Evolutionary conservation across 2,113 vertebrate genomes (phyloP).

Genomic region (Bufo gargarizans): DNA sequence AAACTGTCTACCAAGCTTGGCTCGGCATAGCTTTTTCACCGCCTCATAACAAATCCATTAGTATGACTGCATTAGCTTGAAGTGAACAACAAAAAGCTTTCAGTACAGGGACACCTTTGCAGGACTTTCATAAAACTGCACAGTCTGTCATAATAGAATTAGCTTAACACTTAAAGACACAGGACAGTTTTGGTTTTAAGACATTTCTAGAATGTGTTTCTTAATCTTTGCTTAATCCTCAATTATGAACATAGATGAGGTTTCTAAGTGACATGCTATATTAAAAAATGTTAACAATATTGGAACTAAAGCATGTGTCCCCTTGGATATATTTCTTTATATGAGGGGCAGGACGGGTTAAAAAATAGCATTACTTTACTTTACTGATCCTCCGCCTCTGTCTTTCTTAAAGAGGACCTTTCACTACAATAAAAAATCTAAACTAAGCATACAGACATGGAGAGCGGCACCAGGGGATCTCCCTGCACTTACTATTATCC

Average conservation of each 20-base stretch:
- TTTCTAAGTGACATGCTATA: neutral
- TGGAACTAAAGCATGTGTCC: neutral
- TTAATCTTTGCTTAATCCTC: neutral
- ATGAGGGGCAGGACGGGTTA: too few relatives aligned
- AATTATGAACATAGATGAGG: neutral
- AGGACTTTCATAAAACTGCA: conserved; percentile 60
- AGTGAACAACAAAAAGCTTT: conserved; percentile 68
- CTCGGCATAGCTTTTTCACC: conserved; percentile 63
- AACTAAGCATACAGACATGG: too few relatives aligned
- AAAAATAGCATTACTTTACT: too few relatives aligned
- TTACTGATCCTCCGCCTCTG: too few relatives aligned
- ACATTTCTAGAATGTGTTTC: neutral
- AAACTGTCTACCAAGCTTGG: conserved; percentile 61
- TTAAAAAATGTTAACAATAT: neutral
- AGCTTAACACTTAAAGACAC: conserved; percentile 45
- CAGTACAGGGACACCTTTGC: conserved; percentile 64
- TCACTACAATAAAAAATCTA: too few relatives aligned
- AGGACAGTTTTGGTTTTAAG: neutral
- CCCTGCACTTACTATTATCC: too few relatives aligned
- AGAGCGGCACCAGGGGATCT: too few relatives aligned
- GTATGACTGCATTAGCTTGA: conserved; percentile 70
- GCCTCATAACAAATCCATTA: conserved; percentile 74
- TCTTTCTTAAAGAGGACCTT: too few relatives aligned
- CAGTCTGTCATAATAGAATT: conserved; percentile 44
- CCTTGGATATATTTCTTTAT: too few relatives aligned